Conservation (phyloP, 2,888 invertebrate species). For the Laothoe populi region DNA sequence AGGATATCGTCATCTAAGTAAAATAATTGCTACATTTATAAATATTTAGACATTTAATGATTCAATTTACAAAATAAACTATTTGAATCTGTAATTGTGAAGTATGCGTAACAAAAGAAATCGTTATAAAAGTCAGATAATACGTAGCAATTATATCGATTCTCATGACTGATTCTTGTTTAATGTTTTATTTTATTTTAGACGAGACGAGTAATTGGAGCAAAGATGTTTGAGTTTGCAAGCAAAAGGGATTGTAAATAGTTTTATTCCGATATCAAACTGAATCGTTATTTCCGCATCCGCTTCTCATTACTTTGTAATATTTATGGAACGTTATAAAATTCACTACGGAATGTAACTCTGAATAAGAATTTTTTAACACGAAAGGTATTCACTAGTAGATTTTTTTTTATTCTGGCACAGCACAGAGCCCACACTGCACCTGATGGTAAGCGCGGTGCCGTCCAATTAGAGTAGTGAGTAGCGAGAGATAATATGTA, state of each 20-base stretch:
- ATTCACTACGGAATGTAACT: conserved; percentile 1
- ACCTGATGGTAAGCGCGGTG: no score
- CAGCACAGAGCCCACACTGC: no score
- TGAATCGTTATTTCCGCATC: conserved; percentile 56
- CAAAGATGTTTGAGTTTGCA: conserved; percentile 45
- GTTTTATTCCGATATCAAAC: conserved; percentile 47
- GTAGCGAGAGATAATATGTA: no score
- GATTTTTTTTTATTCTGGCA: no score
- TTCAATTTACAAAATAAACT: no score
- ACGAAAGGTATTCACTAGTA: conserved; percentile 3
- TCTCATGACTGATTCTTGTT: conserved; percentile 12
- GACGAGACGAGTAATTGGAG: conserved; percentile 35
- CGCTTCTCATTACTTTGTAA: conserved; percentile 32
- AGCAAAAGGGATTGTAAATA: conserved; percentile 44
- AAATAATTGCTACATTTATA: no score
- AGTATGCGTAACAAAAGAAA: background rate
- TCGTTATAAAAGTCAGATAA: background rate
- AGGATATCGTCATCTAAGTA: no score
- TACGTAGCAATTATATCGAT: conserved; percentile 13
- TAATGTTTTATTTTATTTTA: conserved; percentile 1
- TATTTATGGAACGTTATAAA: conserved; percentile 23
- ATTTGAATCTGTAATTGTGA: no score
- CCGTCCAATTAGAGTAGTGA: no score
- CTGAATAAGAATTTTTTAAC: conserved; percentile 12
- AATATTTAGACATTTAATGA: no score